Percentiles rank a stretch among this genome's conserved stretches.
Evolutionary conservation across 2,797 vertebrate species (phyloP).

Genomic region (Aeoliscus strigatus): DNA sequence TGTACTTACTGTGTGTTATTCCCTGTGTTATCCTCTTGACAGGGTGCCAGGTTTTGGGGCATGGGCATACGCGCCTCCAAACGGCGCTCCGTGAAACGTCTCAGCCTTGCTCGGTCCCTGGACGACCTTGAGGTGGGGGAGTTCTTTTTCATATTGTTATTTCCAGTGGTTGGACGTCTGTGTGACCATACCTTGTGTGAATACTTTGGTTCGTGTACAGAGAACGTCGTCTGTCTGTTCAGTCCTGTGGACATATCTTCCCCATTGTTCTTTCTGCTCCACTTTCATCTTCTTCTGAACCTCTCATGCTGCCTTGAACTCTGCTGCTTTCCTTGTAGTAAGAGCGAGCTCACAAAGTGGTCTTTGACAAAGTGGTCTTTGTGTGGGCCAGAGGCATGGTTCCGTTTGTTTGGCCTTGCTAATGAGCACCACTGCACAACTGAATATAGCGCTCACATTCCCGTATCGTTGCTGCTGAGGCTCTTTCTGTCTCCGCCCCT

Average conservation of each 20-base stretch:
- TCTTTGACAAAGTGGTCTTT: conserved; percentile 64
- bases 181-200: too few relatives aligned
- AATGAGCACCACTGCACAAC: conserved; percentile 56
- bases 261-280: conserved; percentile 21
- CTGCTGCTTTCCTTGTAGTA: conserved; percentile 46
- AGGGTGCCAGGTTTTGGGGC: conserved; percentile 81
- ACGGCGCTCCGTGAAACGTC: conserved; percentile 81
- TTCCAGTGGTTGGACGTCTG: neutral
- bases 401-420: conserved; percentile 63
- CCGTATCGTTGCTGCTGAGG: conserved; percentile 44
- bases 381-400: conserved; percentile 47
- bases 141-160: neutral
- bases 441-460: conserved; percentile 47
- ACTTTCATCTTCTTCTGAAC: conserved; percentile 40
- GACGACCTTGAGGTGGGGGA: conserved; percentile 90
- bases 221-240: neutral
- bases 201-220: neutral
- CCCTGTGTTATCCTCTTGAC: conserved; percentile 13
- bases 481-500: conserved; percentile 6
- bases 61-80: conserved; percentile 74
- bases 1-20: neutral
- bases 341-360: too few relatives aligned
- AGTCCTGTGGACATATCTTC: neutral
- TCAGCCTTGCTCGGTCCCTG: conserved; percentile 89
- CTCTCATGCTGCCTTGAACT: conserved; percentile 61